These are phyloP conservation scores for Lepidonotus clava DNA, from an alignment of 2,888 invertebrate species.

Conservation along the genomic window DNA sequence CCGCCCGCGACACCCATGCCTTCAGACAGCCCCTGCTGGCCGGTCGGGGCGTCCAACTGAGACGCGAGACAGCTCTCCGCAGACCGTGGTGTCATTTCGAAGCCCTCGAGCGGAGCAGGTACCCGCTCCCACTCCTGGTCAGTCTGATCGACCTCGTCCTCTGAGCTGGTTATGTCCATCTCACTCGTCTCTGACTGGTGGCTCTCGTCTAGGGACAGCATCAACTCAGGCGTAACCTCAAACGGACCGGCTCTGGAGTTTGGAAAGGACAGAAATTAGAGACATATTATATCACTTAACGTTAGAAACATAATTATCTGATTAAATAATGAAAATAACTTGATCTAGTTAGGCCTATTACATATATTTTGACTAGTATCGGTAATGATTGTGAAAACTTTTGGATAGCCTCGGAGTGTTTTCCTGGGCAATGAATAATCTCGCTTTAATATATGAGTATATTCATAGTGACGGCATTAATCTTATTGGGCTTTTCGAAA, in stretches of 20 bases:
- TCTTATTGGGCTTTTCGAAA: too few species aligned
- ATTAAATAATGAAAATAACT: too few species aligned
- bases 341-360: background rate
- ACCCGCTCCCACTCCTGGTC: constrained; percentile 86
- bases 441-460: too few species aligned
- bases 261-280: too few species aligned
- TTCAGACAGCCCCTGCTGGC: constrained; percentile 56
- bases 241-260: constrained; percentile 58
- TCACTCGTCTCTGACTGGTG: constrained; percentile 81
- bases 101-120: constrained; percentile 68
- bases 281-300: too few species aligned
- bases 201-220: constrained; percentile 84
- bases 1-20: constrained; percentile 84
- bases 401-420: too few species aligned
- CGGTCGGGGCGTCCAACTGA: constrained; percentile 8
- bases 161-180: constrained; percentile 84
- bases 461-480: too few species aligned
- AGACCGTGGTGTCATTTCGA: constrained; percentile 63
- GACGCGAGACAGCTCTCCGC: constrained; percentile 41
- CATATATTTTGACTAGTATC: background rate
- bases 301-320: too few species aligned
- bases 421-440: too few species aligned
- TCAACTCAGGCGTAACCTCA: constrained; percentile 83
- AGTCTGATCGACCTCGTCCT: constrained; percentile 84
- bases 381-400: background rate